phyloP scores from a whole-genome alignment of 2,797 vertebrate species.

The Spinibarbus caldwelli region DNA sequence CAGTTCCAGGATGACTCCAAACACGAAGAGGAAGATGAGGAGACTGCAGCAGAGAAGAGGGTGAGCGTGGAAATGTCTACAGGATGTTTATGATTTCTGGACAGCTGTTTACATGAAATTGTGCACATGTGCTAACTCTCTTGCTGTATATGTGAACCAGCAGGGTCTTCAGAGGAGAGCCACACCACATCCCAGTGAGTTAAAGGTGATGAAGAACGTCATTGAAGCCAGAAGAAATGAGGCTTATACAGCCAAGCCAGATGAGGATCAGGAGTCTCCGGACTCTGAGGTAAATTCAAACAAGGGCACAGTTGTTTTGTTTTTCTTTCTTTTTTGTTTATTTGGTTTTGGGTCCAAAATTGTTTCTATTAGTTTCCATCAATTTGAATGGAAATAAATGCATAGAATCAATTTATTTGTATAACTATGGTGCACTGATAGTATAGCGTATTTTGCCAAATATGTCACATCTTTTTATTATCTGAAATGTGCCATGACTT shows the following conservation, averaged over 20 bases:
- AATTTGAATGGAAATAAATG: not conserved
- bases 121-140: not conserved
- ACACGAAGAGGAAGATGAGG: slow-evolving; percentile 83
- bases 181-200: slow-evolving; percentile 94
- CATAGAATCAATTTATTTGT: too few species aligned
- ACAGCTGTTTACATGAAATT: not conserved
- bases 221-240: slow-evolving; percentile 90
- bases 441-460: too few species aligned
- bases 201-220: slow-evolving; percentile 96
- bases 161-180: slow-evolving; percentile 94
- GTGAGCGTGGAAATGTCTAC: slow-evolving; percentile 70
- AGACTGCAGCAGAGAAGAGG: slow-evolving; percentile 84
- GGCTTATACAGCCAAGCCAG: slow-evolving; percentile 73
- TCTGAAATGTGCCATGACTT: too few species aligned
- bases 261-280: slow-evolving; percentile 63
- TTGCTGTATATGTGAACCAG: not conserved
- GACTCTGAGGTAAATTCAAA: slow-evolving; percentile 73
- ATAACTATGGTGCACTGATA: too few species aligned
- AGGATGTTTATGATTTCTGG: not conserved
- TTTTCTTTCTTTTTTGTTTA: not conserved
- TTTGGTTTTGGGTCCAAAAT: not conserved
- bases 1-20: slow-evolving; percentile 92
- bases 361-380: not conserved
- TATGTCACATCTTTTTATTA: too few species aligned
- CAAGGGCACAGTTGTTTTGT: not conserved